A percentile compares a stretch with the other conserved stretches of the same genome.
Evolutionary conservation across 2,113 vertebrate genomes (phyloP).

Genomic region (Mobula hypostoma): DNA sequence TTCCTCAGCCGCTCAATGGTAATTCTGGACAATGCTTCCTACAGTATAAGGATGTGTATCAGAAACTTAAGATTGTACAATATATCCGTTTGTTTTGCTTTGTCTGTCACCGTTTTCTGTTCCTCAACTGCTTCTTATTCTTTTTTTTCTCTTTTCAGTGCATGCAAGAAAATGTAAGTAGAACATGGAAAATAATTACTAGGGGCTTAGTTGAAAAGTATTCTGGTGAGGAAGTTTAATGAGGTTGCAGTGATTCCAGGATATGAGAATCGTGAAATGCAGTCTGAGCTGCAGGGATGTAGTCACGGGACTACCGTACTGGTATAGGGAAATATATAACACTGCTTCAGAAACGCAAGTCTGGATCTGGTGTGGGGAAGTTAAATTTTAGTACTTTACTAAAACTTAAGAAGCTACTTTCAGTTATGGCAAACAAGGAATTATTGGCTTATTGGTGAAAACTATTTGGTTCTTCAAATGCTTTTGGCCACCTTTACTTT

Average conservation of each 20-base stretch:
- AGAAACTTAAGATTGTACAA: not conserved
- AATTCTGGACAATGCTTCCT: not conserved
- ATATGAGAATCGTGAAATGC: not conserved
- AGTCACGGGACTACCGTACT: too few species aligned
- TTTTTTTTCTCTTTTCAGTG: conserved; percentile 21
- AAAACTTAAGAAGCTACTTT: too few species aligned
- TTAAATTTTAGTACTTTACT: too few species aligned
- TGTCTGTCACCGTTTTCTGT: not conserved
- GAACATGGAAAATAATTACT: not conserved
- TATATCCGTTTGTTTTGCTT: not conserved
- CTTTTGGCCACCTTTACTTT: not conserved
- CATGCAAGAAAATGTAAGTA: conserved; percentile 36
- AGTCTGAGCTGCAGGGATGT: too few species aligned
- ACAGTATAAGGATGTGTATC: not conserved
- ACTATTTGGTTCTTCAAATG: not conserved
- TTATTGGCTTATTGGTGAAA: not conserved
- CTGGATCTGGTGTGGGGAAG: too few species aligned
- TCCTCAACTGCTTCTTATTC: not conserved
- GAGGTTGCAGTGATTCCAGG: not conserved
- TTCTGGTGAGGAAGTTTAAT: not conserved
- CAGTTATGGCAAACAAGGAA: not conserved
- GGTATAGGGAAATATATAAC: too few species aligned
- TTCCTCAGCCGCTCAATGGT: not conserved
- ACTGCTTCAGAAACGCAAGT: too few species aligned
- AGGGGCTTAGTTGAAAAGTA: not conserved